A percentile compares a stretch with the other conserved stretches of the same genome.
Conservation (phyloP, 2,113 vertebrate species). For the Albula glossodonta region DNA sequence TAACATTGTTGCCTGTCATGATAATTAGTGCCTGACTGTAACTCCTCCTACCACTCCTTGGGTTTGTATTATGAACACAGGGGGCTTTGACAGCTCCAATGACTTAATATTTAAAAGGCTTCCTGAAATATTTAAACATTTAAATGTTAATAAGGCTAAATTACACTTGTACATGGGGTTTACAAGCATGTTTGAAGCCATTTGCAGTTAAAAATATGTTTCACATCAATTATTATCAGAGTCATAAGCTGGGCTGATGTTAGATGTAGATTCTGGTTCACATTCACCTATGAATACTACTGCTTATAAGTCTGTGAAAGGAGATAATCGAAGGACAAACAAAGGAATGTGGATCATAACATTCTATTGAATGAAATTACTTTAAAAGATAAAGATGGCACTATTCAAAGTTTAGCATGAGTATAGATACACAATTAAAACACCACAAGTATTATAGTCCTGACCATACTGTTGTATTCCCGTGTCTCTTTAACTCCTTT, state of each 20-base stretch:
- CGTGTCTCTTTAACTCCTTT: too few relatives aligned
- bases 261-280: not conserved
- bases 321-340: not conserved
- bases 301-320: not conserved
- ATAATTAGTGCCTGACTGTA: too few relatives aligned
- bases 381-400: too few relatives aligned
- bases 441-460: too few relatives aligned
- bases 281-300: not conserved
- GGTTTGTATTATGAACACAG: not conserved
- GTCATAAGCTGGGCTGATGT: not conserved
- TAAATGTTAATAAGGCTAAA: not conserved
- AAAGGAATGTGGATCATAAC: not conserved
- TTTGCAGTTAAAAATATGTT: not conserved
- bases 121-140: not conserved
- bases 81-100: not conserved
- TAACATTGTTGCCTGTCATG: too few relatives aligned
- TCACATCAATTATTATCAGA: not conserved
- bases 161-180: not conserved
- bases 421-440: not conserved
- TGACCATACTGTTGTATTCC: not conserved
- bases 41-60: not conserved
- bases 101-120: not conserved
- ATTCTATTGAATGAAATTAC: not conserved
- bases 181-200: not conserved
- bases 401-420: not conserved